Conservation (phyloP, 2,797 vertebrate genomes). For the Zalophus californianus region DNA sequence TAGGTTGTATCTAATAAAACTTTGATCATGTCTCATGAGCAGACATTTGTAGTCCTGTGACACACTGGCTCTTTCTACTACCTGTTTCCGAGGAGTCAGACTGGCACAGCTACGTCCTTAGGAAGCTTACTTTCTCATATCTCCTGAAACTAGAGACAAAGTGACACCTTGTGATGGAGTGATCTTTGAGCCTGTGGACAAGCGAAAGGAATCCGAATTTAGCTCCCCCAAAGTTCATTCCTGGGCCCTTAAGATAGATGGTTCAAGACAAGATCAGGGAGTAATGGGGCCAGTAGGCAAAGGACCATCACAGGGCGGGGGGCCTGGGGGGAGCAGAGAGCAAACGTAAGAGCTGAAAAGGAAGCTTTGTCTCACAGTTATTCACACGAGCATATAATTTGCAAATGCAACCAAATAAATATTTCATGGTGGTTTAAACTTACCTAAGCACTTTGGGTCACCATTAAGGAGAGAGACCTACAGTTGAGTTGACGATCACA, state of each 20-base stretch:
- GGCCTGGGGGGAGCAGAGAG: not conserved
- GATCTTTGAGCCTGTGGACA: not conserved
- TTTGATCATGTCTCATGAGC: not conserved
- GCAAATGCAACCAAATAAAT: conserved; percentile 69
- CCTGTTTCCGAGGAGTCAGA: conserved; percentile 1
- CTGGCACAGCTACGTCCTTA: not conserved
- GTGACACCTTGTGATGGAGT: not conserved
- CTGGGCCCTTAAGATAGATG: not conserved
- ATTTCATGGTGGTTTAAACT: conserved; percentile 71
- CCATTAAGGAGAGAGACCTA: conserved; percentile 66
- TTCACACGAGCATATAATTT: conserved; percentile 58
- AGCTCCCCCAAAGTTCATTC: not conserved
- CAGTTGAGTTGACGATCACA: conserved; percentile 31
- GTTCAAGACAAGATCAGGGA: not conserved
- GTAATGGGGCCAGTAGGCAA: not conserved
- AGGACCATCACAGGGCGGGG: not conserved
- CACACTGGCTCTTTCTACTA: not conserved
- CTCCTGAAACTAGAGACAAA: not conserved
- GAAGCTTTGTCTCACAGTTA: conserved; percentile 35
- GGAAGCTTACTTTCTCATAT: conserved; percentile 1
- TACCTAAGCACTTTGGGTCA: conserved; percentile 72
- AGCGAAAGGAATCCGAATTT: not conserved
- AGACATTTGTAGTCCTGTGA: not conserved
- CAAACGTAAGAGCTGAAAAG: not conserved
- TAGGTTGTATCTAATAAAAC: not conserved